Evolutionary conservation across 1,140 invertebrate species (phyloP), one percentile per base, ranked within the genome.

Genomic region (Procambarus clarkii): DNA sequence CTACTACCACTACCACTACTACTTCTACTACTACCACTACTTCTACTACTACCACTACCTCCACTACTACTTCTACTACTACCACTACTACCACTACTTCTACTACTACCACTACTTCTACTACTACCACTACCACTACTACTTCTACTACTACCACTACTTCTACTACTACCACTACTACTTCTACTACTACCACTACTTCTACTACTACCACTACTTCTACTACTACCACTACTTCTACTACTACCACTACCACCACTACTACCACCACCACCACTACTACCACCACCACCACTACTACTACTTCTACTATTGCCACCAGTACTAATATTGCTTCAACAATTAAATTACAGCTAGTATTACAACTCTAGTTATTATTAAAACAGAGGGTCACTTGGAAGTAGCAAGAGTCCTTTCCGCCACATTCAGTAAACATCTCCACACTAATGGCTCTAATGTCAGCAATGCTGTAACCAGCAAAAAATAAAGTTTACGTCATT

Each of bases 301-400:
- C 77, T 78, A 78, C 18, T 78, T 13, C 18, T 78, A 78, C 18
- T 44, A 78, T 21, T 78, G 24, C 77, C 77, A 78, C 77, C 44
- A 45, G 77, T 78, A 78, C 77, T 78, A 78, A 78, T 78, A 78
- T 24, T 78, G n/a, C n/a, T n/a, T n/a, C n/a, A n/a, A n/a, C n/a
- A n/a, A n/a, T n/a, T n/a, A n/a, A n/a, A n/a, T n/a, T n/a, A n/a
- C n/a, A n/a, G n/a, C n/a, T n/a, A n/a, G n/a, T n/a, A n/a, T n/a
- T n/a, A n/a, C n/a, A n/a, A n/a, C n/a, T n/a, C n/a, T n/a, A n/a
- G n/a, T n/a, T n/a, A n/a, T n/a, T n/a, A n/a, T n/a, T n/a, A n/a
- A n/a, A n/a, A n/a, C n/a, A n/a, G n/a, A n/a, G n/a, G n/a, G n/a
- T n/a, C n/a, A n/a, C n/a, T n/a, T n/a, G n/a, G n/a, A n/a, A n/a